Evolutionary conservation across 2,888 invertebrate genomes (phyloP).

Genomic region (Spisula subtruncata): DNA sequence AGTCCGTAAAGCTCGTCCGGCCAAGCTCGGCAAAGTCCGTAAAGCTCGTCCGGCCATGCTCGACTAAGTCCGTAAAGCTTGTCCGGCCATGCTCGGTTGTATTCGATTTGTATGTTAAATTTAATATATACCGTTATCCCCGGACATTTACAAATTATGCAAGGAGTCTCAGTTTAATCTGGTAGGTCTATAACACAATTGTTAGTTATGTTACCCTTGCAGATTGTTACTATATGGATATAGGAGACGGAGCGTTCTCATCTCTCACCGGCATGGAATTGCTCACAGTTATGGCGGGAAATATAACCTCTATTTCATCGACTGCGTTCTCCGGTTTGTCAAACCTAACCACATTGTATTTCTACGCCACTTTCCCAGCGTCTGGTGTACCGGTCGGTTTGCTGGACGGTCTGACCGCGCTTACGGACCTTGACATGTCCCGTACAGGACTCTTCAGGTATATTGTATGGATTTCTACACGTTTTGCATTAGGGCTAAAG

Average conservation of each 20-base stretch:
- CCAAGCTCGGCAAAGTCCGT: no score
- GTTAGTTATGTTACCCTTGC: not conserved
- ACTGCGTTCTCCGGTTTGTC: conserved; percentile 55
- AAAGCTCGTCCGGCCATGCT: no score
- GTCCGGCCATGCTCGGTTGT: no score
- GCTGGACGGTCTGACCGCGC: conserved; percentile 50
- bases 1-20: no score
- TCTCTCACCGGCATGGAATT: conserved; percentile 46
- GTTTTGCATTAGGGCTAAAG: no score
- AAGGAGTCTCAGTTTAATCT: no score
- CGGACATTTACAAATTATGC: no score
- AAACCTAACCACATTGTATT: conserved; percentile 42
- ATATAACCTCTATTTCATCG: conserved; percentile 40
- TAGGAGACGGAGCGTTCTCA: conserved; percentile 47
- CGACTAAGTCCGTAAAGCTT: no score
- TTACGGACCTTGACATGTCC: conserved; percentile 53
- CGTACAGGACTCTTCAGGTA: conserved; percentile 51
- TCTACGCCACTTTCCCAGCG: conserved; percentile 51
- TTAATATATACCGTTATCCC: no score
- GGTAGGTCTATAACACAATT: no score
- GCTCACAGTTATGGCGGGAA: conserved; percentile 50
- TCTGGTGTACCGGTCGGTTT: conserved; percentile 54
- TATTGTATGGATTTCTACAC: not conserved
- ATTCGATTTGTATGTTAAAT: no score
- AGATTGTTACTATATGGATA: conserved; percentile 54